Evolutionary conservation across 2,797 vertebrate species (phyloP).

Genomic region (Lutjanus campechanus): DNA sequence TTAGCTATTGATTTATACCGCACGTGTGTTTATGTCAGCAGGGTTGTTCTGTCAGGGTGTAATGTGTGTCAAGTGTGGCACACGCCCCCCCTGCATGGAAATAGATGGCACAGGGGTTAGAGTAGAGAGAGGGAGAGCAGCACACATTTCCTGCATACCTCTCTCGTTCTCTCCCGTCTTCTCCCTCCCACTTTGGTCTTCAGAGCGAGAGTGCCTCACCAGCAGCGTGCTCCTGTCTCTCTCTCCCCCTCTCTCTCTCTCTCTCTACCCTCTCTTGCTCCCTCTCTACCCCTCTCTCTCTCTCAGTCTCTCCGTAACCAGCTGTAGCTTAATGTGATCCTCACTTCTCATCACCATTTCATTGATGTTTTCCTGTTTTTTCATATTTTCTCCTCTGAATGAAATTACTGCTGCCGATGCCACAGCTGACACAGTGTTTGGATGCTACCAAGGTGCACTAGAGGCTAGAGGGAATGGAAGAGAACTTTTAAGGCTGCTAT

Average conservation of each 20-base stretch:
- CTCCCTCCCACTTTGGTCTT: constrained; percentile 68
- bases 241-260: constrained; percentile 21
- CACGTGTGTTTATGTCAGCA: constrained; percentile 31
- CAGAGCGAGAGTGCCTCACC: constrained; percentile 44
- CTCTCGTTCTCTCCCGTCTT: constrained; percentile 42
- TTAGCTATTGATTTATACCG: constrained; percentile 30
- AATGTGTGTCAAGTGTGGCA: constrained; percentile 45
- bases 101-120: constrained; percentile 68
- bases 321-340: constrained; percentile 66
- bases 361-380: constrained; percentile 40
- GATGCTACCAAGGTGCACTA: constrained; percentile 56
- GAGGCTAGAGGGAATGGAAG: constrained; percentile 16
- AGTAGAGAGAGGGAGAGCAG: constrained; percentile 51
- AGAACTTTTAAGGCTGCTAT: constrained; percentile 69
- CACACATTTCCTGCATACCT: constrained; percentile 79
- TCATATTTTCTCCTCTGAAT: constrained; percentile 18
- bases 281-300: constrained; percentile 28
- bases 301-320: constrained; percentile 71
- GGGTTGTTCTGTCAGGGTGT: constrained; percentile 17
- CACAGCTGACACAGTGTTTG: constrained; percentile 42
- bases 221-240: constrained; percentile 21
- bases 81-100: constrained; percentile 63
- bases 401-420: constrained; percentile 31
- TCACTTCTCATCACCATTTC: constrained; percentile 49
- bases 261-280: constrained; percentile 19